Base-by-base conservation (phyloP, 2,113 vertebrate genomes). In the Platysteira castanea region DNA sequence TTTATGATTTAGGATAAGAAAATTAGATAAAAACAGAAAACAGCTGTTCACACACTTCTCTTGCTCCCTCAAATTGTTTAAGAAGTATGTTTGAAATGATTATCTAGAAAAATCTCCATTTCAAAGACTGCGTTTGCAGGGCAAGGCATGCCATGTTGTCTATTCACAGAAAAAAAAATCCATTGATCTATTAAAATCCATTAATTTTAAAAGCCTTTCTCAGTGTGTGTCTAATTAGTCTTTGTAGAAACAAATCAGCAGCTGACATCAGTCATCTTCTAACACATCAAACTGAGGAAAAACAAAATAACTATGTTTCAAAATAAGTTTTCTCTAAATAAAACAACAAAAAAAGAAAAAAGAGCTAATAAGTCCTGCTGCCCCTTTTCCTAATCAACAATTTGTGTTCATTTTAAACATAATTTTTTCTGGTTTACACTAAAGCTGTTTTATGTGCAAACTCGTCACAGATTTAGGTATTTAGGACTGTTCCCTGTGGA, bases 401-500 rank as follows among this genome's bases (percentile, higher is more conserved):
- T 86, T 83, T 86, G 50, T 70, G 71, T 44, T 92, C 30, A 50
- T 79, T 80, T 88, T 26, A 65, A 93, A 88, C 28, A 27, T 54
- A 7, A 73, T 77, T 94, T 93, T 70, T 61, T 57, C 59, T 50
- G 30, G 14, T 95, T 92, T 85, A 88, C 54, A 73, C 46, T 83
- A 23, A 61, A 68, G 57, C 46, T 85, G 82, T 35, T 92, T 88
- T 76, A 88, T 80, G 79, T 47, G 75, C 67, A 84, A 92, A 88
- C 85, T 88, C 50, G 1, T 86, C 57, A 86, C 1, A 63, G 88
- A 93, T 56, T 83, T 85, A 88, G 82, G 67, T 95, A 83, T 92
- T 92, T 65, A 60, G 82, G 75, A 80, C 70, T 61, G 63, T 27
- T 92, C 95, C 92, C 95, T 54, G 67, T 15, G 92, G 88, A 88